A percentile compares a stretch with the other conserved stretches of the same genome.
Conservation (phyloP, 2,113 vertebrate species). For the Craseonycteris thonglongyai region DNA sequence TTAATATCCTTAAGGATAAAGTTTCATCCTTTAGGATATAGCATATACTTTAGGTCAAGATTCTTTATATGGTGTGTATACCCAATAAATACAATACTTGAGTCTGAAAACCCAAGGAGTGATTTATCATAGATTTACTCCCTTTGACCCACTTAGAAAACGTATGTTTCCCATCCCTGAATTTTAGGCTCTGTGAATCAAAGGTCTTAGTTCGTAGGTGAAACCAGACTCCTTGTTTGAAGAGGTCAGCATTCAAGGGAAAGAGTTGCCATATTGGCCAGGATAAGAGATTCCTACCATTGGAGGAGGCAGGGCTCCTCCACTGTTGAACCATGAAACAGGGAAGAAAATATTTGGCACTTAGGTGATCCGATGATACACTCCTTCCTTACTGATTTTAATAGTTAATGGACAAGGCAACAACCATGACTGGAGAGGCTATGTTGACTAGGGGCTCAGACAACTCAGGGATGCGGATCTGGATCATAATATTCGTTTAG, state of each 20-base stretch:
- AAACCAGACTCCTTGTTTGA: background rate
- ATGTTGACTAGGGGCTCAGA: background rate
- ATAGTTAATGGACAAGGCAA: background rate
- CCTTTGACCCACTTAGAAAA: background rate
- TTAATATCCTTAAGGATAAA: background rate
- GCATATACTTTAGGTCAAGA: background rate
- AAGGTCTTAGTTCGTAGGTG: background rate
- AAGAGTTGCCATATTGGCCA: background rate
- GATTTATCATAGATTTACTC: background rate
- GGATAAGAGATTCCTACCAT: background rate
- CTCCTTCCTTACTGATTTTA: background rate
- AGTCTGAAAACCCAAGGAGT: background rate
- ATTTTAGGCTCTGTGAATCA: background rate
- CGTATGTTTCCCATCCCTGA: background rate
- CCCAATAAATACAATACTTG: background rate
- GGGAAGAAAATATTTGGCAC: background rate
- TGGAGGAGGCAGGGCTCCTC: background rate
- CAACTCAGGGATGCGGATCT: background rate
- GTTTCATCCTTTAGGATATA: background rate
- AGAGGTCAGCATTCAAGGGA: background rate
- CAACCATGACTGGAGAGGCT: background rate
- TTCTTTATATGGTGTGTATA: background rate
- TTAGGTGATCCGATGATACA: background rate
- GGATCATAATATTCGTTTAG: background rate
- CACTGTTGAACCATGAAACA: background rate